A percentile compares a stretch with the other conserved stretches of the same genome.
Conservation (phyloP, 2,888 invertebrate genomes). For the Strigamia crassipes region DNA sequence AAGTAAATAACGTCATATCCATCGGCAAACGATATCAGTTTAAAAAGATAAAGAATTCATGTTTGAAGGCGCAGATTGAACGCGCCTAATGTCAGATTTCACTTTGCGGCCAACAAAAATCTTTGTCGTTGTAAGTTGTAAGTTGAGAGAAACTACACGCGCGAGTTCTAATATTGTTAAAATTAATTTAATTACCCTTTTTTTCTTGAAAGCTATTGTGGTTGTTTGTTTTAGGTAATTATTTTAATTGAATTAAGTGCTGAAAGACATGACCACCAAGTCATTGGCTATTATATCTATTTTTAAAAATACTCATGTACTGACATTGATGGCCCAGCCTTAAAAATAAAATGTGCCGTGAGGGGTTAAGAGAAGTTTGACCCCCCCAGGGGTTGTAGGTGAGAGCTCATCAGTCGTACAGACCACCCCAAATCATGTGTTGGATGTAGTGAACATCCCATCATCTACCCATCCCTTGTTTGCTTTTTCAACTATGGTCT, state of each 20-base stretch:
- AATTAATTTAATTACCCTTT: too few species aligned
- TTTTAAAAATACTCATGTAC: conserved; percentile 14
- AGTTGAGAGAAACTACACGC: too few species aligned
- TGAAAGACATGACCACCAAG: conserved; percentile 34
- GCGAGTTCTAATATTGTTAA: too few species aligned
- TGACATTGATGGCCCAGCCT: conserved; percentile 42
- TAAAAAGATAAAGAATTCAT: too few species aligned
- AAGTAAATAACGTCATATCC: too few species aligned
- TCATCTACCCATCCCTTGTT: neutral
- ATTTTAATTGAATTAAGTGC: conserved; percentile 6
- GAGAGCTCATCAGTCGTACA: conserved; percentile 33
- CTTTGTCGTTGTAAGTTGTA: too few species aligned
- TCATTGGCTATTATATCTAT: conserved; percentile 37
- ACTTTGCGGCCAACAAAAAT: too few species aligned
- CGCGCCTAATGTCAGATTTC: too few species aligned
- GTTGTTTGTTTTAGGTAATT: neutral
- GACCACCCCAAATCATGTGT: conserved; percentile 40
- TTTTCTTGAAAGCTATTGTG: too few species aligned
- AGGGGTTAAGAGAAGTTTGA: conserved; percentile 33
- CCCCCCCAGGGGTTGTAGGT: conserved; percentile 37
- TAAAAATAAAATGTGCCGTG: conserved; percentile 35
- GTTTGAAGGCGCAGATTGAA: too few species aligned
- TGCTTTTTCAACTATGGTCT: neutral
- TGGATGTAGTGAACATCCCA: conserved; percentile 5
- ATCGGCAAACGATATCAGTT: too few species aligned